Base-by-base conservation (phyloP, 2,113 vertebrate species). In the Tinamus guttatus region DNA sequence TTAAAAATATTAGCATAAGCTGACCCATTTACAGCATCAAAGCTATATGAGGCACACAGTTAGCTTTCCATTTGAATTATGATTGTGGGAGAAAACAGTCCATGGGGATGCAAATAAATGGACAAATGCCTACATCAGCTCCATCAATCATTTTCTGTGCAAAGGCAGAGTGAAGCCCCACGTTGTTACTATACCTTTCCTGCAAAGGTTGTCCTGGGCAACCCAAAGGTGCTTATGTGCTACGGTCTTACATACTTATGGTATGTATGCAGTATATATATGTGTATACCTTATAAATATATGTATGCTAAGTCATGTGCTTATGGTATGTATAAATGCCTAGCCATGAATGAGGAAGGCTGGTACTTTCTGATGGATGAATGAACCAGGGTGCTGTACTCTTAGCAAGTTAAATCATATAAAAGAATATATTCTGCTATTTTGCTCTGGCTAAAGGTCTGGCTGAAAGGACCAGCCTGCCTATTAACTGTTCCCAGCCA, bases 151-250 rank as follows among this genome's bases (percentile, higher is more conserved):
- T 4, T n/a, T 40, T 21, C 32, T 18, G 7, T 76, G 63, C 36
- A 70, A 49, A 0, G 0, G 13, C 38, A 40, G 2, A 65, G 43
- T 28, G 75, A 38, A 81, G 34, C 4, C 52, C 12, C 17, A 51
- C 27, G 30, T 24, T 81, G 63, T 58, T 65, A 24, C 34, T 43
- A 45, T 11, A 8, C 43, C 32, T 52, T 70, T 19, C 56, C n/a
- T 41, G 24, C 70, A 41, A 45, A 54, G 58, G 9, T 30, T 65
- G 36, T 32, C 11, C 38, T 59, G 19, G 11, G 15, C 16, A 56
- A 40, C 81, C 16, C 45, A 8, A 47, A 47, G 45, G 45, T 47
- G 45, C 47, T 21, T 47, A 47, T 21, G 47, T 47, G 47, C 47
- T 47, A 47, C 9, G 47, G 47, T 21, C 19, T 47, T 47, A 20